A percentile compares a stretch with the other conserved stretches of the same genome.
phyloP scores from a whole-genome alignment of 2,797 vertebrate species.

The Mionectes olivaceus region DNA sequence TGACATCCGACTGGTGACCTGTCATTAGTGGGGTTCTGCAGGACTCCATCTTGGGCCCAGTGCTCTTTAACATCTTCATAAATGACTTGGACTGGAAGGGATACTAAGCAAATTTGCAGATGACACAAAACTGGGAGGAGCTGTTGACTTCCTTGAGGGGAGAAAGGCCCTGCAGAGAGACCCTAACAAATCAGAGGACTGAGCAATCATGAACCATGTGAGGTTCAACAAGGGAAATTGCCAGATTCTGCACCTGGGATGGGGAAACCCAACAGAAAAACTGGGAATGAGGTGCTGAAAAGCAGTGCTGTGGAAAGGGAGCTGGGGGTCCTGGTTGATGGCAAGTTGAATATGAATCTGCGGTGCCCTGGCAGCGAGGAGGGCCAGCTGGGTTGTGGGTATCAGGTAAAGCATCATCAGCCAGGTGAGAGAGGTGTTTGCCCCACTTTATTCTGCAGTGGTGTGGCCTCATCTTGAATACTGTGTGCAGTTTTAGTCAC shows the following conservation, averaged over 20 bases:
- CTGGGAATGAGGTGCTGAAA: rapidly evolving
- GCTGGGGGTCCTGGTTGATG: too few relatives aligned
- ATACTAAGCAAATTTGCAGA: neutral
- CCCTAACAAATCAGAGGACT: neutral
- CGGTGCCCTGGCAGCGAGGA: neutral
- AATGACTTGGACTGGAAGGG: neutral
- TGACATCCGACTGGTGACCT: neutral
- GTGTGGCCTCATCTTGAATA: neutral
- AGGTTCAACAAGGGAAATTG: neutral
- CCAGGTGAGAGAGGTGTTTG: neutral
- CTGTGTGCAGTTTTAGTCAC: neutral
- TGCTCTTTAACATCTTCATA: neutral
- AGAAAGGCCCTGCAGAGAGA: neutral
- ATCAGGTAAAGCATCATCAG: neutral
- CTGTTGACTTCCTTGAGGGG: neutral
- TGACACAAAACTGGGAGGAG: neutral
- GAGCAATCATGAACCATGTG: neutral
- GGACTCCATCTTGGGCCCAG: too few relatives aligned
- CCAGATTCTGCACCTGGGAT: neutral
- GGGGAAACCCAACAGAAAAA: neutral
- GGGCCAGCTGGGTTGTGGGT: neutral
- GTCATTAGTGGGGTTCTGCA: neutral
- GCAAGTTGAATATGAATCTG: neutral
- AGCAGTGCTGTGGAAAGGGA: neutral
- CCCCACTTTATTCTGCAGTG: neutral